Percentiles rank a stretch among this genome's conserved stretches.
Conservation (phyloP, 2,888 invertebrate species). For the Rotaria macrura region DNA sequence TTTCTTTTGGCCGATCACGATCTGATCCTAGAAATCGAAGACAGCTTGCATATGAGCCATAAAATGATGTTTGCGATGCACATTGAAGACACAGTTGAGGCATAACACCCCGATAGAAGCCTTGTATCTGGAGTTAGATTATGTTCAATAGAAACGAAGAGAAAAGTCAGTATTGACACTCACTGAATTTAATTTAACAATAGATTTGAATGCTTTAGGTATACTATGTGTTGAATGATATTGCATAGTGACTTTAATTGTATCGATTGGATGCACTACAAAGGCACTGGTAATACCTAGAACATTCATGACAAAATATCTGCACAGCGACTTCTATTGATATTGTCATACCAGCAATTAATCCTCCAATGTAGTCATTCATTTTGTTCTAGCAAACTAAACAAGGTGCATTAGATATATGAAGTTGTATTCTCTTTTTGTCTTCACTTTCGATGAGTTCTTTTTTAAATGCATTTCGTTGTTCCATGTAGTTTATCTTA, state of each 20-base stretch:
- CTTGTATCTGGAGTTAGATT: background rate
- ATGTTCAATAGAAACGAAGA: background rate
- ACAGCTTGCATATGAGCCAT: background rate
- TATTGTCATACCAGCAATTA: background rate
- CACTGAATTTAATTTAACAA: background rate
- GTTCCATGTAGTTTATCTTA: too few species aligned
- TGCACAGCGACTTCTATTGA: background rate
- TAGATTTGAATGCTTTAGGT: background rate
- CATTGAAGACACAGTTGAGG: background rate
- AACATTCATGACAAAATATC: too few species aligned
- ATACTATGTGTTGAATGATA: constrained; percentile 20
- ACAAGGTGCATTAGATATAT: too few species aligned
- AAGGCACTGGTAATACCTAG: background rate
- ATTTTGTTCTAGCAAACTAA: background rate
- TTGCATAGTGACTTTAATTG: background rate
- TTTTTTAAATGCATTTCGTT: too few species aligned
- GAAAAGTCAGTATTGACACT: background rate
- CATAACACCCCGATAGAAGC: background rate
- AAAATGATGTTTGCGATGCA: background rate
- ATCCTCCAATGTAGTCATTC: background rate
- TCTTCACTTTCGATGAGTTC: too few species aligned
- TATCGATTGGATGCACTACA: background rate
- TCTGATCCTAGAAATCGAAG: background rate
- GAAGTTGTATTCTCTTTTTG: too few species aligned
- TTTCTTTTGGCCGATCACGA: background rate